Evolutionary conservation across 2,797 vertebrate species (phyloP), one percentile per base, ranked within the genome.

Genomic region (Phylloscopus collybita): DNA sequence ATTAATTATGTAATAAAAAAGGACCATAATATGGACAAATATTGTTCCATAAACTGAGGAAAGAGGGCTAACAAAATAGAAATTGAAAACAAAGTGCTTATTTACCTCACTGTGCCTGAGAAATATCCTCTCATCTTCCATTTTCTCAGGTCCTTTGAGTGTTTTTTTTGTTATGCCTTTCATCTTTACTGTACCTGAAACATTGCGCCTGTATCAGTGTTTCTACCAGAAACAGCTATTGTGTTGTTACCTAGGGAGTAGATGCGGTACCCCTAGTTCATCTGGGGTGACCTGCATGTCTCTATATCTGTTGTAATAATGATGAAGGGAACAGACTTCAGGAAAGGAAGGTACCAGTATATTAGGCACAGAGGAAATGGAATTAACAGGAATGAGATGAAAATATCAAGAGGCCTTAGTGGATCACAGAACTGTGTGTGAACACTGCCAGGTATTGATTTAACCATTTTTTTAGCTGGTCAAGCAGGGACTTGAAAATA

Each of bases 1-100:
- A 86, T 95, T 88, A 93, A 95, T 86, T 84, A n/a, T 73, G 13
- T 72, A 88, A 67, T 81, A 56, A 84, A 93, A 92, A 92, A 50
- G 29, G 47, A 80, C 34, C 40, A 53, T 95, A 66, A 74, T 72
- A 45, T 42, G 56, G 38, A 45, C 67, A 69, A 90, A 84, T 84
- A 79, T 66, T 92, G 40, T 84, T 92, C 40, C 29, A 65, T 81
- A 59, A 78, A 51, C 53, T 78, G 65, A 94, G 50, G 40, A 76
- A 64, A 73, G 72, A 53, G 32, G 23, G 13, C 36, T 88, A 88
- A 76, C n/a, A 76, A 82, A 82, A 87, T 69, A 69, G 34, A 74
- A 82, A 57, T 53, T 65, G 60, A 67, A 74, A 85, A 62, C 56
- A 32, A n/a, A 87, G 40, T 44, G 50, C 56, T 94, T 65, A 73